Base-by-base conservation (phyloP, 2,113 vertebrate genomes). In the Pteronura brasiliensis region DNA sequence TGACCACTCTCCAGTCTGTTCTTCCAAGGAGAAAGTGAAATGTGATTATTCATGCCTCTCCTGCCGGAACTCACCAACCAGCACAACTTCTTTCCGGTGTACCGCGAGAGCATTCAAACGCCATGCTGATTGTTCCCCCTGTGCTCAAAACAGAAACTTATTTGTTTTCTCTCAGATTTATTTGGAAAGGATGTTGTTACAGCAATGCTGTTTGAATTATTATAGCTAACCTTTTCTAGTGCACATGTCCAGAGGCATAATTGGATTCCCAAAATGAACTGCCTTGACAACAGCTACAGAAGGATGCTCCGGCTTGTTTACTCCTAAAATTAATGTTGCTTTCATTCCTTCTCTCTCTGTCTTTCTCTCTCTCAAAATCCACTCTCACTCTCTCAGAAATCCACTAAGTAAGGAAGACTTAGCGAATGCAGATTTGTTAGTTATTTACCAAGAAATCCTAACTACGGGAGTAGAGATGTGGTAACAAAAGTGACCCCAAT, bases 81-180 rank as follows among this genome's bases (percentile, higher is more conserved):
- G 55, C 2, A 1, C 63, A 88, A 47, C 34, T 31, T 65, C 49
- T 59, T 63, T 67, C 29, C 39, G 29, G 9, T 27, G 12, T 18
- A 9, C 85, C 1, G 3, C 42, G 57, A 96, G 72, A 95, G 20
- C 34, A 55, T 86, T 95, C 83, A 84, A 42, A 88, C 2, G 0
- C 57, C 71, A 72, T 42, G 88, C 90, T 83, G 79, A 76, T 34
- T 39, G 55, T 39, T 11, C 3, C 65, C 67, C 17, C 80, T 27
- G 83, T 92, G 92, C 84, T 94, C 92, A 71, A 92, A 97, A 93
- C 59, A 95, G 52, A 94, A 96, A 85, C 69, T 88, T 52, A 65
- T 76, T 94, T 95, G 83, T 93, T 91, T 98, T 96, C 74, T 95
- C 89, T 94, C 80, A 67, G 80, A 81, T 81, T 71, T 92, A 42